Percentiles rank a stretch among this genome's conserved stretches.
These are phyloP conservation scores for Sinonovacula constricta DNA, from an alignment of 1,140 invertebrate genomes.

Conservation along the genomic window DNA sequence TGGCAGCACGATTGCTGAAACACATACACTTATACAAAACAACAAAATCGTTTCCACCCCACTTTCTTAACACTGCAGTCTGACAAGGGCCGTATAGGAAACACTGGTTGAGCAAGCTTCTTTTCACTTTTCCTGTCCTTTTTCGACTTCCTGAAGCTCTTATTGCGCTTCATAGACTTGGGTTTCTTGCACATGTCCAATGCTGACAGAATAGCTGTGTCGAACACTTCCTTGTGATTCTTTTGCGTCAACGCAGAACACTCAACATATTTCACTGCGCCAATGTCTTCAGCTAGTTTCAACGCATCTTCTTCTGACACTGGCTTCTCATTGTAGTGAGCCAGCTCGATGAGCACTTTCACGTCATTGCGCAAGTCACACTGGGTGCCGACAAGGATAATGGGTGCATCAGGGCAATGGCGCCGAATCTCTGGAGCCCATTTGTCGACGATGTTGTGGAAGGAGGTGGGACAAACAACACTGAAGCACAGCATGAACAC, in stretches of 20 bases:
- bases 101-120: slow-evolving; percentile 43
- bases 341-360: slow-evolving; percentile 87
- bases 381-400: slow-evolving; percentile 86
- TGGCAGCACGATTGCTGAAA: background rate
- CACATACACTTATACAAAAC: slow-evolving; percentile 64
- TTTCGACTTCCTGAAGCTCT: slow-evolving; percentile 67
- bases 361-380: slow-evolving; percentile 78
- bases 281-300: slow-evolving; percentile 84
- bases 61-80: slow-evolving; percentile 65
- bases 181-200: slow-evolving; percentile 76
- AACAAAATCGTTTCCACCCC: slow-evolving; percentile 75
- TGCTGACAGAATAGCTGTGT: slow-evolving; percentile 89
- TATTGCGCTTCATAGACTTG: slow-evolving; percentile 59
- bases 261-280: slow-evolving; percentile 93
- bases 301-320: slow-evolving; percentile 88
- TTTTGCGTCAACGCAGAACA: slow-evolving; percentile 95
- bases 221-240: slow-evolving; percentile 95
- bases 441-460: slow-evolving; percentile 84
- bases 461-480: slow-evolving; percentile 92
- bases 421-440: slow-evolving; percentile 93
- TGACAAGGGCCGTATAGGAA: slow-evolving; percentile 38
- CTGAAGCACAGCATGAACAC: slow-evolving; percentile 97
- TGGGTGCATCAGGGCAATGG: slow-evolving; percentile 92
- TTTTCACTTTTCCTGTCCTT: slow-evolving; percentile 59
- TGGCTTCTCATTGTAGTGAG: slow-evolving; percentile 92